Conservation (phyloP, 1,140 invertebrate genomes). For the Pogonus chalceus region DNA sequence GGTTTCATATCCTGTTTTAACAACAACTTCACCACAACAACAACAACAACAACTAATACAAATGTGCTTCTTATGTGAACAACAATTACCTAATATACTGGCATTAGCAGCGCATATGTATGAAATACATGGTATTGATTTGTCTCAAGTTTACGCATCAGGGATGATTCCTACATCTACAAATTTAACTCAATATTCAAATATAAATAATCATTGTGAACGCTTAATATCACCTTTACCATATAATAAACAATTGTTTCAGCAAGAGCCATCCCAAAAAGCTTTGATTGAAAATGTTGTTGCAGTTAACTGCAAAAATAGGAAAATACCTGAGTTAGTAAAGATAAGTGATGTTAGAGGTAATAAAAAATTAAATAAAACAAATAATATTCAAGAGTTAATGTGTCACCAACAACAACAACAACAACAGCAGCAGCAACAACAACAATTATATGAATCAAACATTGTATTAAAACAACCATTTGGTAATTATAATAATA, state of each 20-base stretch:
- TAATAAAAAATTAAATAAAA: too few relatives aligned
- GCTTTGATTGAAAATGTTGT: too few relatives aligned
- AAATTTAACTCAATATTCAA: too few relatives aligned
- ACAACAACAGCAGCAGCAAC: too few relatives aligned
- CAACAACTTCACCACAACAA: background rate
- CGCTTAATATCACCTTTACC: too few relatives aligned
- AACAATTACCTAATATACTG: conserved; percentile 19
- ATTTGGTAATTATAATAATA: too few relatives aligned
- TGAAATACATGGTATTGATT: conserved; percentile 28
- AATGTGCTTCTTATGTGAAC: conserved; percentile 28
- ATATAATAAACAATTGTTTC: background rate
- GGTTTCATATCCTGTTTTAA: background rate
- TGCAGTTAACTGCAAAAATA: conserved; percentile 19
- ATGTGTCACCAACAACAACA: too few relatives aligned
- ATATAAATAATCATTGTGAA: too few relatives aligned
- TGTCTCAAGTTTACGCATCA: conserved; percentile 22
- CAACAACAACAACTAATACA: conserved; percentile 13
- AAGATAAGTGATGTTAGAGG: conserved; percentile 31
- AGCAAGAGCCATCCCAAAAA: background rate
- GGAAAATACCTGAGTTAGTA: conserved; percentile 30
- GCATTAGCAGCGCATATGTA: conserved; percentile 27
- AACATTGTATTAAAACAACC: too few relatives aligned
- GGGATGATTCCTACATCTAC: conserved; percentile 13
- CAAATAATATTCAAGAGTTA: too few relatives aligned
- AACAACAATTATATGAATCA: too few relatives aligned